phyloP scores from a whole-genome alignment of 2,797 vertebrate species.

The Alectoris magna region DNA sequence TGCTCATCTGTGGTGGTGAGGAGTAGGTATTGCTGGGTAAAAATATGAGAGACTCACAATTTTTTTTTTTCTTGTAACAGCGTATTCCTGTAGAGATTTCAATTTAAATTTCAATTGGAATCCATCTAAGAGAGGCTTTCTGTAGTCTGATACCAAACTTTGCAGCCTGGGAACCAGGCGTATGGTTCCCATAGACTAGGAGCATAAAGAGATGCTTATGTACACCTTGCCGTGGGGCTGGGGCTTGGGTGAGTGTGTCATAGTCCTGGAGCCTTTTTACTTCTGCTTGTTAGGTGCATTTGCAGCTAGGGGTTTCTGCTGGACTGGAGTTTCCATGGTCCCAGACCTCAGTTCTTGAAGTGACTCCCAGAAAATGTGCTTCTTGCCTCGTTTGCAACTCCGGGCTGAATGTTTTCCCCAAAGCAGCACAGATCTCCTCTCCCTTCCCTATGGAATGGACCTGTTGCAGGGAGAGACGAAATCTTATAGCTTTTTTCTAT shows the following conservation, averaged over 20 bases:
- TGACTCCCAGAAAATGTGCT: not conserved
- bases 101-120: not conserved
- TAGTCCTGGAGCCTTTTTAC: not conserved
- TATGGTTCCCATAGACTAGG: too few relatives aligned
- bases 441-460: not conserved
- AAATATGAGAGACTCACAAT: too few relatives aligned
- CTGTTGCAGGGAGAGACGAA: not conserved
- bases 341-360: not conserved
- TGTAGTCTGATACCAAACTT: not conserved
- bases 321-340: too few relatives aligned
- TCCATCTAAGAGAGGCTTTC: not conserved
- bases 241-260: not conserved
- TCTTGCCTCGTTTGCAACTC: not conserved
- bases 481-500: not conserved
- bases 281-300: not conserved
- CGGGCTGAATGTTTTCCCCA: not conserved
- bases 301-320: not conserved
- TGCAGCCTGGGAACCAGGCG: too few relatives aligned
- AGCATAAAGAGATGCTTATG: not conserved
- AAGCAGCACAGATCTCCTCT: not conserved
- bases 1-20: not conserved
- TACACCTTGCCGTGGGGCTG: too few relatives aligned
- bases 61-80: not conserved
- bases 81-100: not conserved
- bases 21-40: not conserved